These are phyloP conservation scores for Pandemis heparana DNA, from an alignment of 2,888 invertebrate species.

Conservation along the genomic window DNA sequence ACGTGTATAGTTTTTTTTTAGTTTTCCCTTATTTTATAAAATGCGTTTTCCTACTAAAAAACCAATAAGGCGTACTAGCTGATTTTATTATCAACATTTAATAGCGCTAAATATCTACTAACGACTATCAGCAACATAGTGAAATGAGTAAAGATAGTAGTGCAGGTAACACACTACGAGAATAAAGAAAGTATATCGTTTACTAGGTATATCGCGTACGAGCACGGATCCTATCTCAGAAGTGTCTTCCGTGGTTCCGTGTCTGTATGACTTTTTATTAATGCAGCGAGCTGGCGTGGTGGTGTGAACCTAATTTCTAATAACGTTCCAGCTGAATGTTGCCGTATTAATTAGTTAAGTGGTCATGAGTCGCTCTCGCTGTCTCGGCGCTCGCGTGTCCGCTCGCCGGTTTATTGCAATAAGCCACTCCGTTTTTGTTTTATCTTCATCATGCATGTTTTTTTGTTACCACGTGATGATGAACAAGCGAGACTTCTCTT, in stretches of 20 bases:
- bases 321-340: constrained; percentile 48
- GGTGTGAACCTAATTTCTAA: constrained; percentile 53
- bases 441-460: constrained; percentile 36
- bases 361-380: constrained; percentile 62
- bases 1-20: not conserved
- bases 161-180: not conserved
- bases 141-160: not conserved
- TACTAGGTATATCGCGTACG: constrained; percentile 3
- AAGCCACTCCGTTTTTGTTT: constrained; percentile 45
- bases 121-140: not conserved
- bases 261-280: constrained; percentile 41
- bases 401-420: constrained; percentile 50
- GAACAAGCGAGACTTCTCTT: constrained; percentile 28
- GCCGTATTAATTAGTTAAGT: constrained; percentile 75
- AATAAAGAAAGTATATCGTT: constrained; percentile 10
- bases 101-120: not conserved
- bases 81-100: not conserved
- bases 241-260: constrained; percentile 31
- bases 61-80: not conserved
- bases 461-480: constrained; percentile 19
- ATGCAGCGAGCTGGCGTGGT: constrained; percentile 32
- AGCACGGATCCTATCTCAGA: constrained; percentile 2
- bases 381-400: constrained; percentile 64
- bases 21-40: not conserved
- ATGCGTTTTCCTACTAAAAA: not conserved